A percentile compares a stretch with the other conserved stretches of the same genome.
Conservation (phyloP, 2,888 invertebrate species). For the Metacarcinus magister region DNA sequence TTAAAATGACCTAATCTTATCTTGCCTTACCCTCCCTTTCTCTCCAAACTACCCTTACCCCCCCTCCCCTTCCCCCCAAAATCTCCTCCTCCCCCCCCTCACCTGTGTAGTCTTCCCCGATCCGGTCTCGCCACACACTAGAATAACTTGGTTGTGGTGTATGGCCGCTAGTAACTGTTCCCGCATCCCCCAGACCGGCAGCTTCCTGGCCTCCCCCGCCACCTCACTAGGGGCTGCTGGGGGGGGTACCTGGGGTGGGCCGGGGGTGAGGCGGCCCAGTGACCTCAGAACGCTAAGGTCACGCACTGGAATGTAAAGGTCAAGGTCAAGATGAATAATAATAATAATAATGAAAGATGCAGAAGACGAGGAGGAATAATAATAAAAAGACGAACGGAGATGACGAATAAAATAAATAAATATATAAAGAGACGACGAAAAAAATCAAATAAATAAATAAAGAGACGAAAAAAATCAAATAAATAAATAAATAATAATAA, state of each 20-base stretch:
- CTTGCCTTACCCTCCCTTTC: neutral
- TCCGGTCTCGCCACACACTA: slow-evolving; percentile 90
- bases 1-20: too few species aligned
- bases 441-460: neutral
- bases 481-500: too few species aligned
- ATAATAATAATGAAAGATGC: too few species aligned
- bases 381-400: too few species aligned
- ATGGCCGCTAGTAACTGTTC: slow-evolving; percentile 89
- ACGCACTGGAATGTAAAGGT: slow-evolving; percentile 84
- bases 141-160: slow-evolving; percentile 88
- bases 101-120: slow-evolving; percentile 97
- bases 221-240: slow-evolving; percentile 87
- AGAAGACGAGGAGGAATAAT: too few species aligned
- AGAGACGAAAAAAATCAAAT: neutral
- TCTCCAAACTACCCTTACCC: neutral
- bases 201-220: slow-evolving; percentile 83
- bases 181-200: slow-evolving; percentile 90
- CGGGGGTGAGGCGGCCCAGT: slow-evolving; percentile 89
- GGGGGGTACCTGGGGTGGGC: slow-evolving; percentile 89
- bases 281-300: slow-evolving; percentile 86
- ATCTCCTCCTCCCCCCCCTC: slow-evolving; percentile 60
- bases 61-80: neutral
- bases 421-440: too few species aligned
- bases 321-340: neutral
- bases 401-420: too few species aligned